These are phyloP conservation scores for Ornithoptera alexandrae DNA, from an alignment of 2,888 invertebrate genomes.

Conservation along the genomic window DNA sequence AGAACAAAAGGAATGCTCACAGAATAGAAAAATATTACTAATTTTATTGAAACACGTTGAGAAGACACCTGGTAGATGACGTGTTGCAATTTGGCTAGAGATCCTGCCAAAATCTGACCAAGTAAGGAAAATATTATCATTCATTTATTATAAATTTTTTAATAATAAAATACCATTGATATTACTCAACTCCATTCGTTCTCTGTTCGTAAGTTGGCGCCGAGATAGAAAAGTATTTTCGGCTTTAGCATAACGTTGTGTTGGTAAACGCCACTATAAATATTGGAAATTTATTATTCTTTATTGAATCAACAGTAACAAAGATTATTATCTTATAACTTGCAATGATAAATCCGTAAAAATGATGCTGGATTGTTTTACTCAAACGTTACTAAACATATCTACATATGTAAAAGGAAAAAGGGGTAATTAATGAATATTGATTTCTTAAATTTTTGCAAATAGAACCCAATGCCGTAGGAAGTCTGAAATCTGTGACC, in stretches of 20 bases:
- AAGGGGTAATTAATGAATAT: no score
- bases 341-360: no score
- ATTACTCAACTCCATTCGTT: slow-evolving; percentile 37
- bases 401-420: no score
- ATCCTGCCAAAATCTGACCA: no score
- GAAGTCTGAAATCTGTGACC: no score
- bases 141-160: background rate
- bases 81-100: no score
- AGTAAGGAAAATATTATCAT: no score
- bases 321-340: background rate
- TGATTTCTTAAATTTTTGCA: no score
- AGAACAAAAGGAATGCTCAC: background rate
- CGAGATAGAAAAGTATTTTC: slow-evolving; percentile 52
- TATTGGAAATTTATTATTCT: slow-evolving; percentile 35
- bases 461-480: no score
- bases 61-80: no score
- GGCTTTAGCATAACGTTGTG: slow-evolving; percentile 43
- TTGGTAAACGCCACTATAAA: slow-evolving; percentile 50
- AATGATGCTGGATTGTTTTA: no score
- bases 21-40: background rate
- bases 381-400: no score
- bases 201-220: slow-evolving; percentile 37
- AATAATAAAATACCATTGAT: background rate
- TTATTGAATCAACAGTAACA: slow-evolving; percentile 32
- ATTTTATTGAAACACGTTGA: background rate